Evolutionary conservation across 1,140 invertebrate genomes (phyloP).

Genomic region (Melanaphis sacchari): DNA sequence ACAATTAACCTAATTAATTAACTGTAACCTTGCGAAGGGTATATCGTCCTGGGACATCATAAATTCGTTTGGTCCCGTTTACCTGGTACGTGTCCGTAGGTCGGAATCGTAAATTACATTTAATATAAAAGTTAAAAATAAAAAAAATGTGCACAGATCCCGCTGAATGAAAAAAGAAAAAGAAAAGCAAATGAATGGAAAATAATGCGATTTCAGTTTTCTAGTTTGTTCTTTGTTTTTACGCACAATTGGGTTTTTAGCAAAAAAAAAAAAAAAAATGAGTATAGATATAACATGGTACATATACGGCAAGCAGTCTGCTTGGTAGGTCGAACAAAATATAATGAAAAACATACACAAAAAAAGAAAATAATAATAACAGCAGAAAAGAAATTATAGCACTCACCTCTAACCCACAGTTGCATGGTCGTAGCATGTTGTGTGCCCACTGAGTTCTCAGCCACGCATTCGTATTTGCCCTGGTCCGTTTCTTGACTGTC

Average conservation of each 20-base stretch:
- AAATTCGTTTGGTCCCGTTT: slow-evolving; percentile 51
- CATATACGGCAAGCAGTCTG: neutral
- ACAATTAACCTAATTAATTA: slow-evolving; percentile 58
- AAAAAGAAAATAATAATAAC: neutral
- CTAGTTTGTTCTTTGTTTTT: slow-evolving; percentile 30
- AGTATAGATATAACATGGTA: neutral
- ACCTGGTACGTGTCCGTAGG: slow-evolving; percentile 43
- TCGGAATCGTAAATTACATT: slow-evolving; percentile 52
- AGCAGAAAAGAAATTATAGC: neutral
- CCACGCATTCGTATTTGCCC: slow-evolving; percentile 93
- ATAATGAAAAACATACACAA: neutral
- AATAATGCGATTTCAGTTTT: slow-evolving; percentile 46
- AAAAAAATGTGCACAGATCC: slow-evolving; percentile 21
- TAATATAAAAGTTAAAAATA: slow-evolving; percentile 29
- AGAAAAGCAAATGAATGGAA: slow-evolving; percentile 14
- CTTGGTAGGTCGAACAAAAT: neutral
- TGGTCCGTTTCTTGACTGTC: slow-evolving; percentile 89
- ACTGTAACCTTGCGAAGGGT: slow-evolving; percentile 49
- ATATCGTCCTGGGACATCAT: slow-evolving; percentile 53
- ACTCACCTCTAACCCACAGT: slow-evolving; percentile 92
- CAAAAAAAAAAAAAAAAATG: neutral
- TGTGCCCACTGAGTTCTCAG: slow-evolving; percentile 88
- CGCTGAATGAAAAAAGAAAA: neutral
- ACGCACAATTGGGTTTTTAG: slow-evolving; percentile 27
- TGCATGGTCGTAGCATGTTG: slow-evolving; percentile 90